Conservation (phyloP, 2,888 invertebrate species). For the Periphyllus acericola region DNA sequence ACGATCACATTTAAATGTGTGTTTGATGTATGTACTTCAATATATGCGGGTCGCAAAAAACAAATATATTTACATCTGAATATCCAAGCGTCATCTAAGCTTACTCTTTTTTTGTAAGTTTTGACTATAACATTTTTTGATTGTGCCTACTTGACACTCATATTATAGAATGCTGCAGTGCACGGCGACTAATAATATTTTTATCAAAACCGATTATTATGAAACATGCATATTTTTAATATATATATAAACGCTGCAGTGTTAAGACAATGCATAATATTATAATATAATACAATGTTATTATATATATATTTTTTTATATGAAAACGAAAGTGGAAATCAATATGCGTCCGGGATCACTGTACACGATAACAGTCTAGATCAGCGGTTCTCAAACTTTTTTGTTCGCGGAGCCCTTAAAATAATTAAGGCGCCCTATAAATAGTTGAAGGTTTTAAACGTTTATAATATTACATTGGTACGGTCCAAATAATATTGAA, state of each 20-base stretch:
- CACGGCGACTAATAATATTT: not conserved
- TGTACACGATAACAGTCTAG: constrained; percentile 35
- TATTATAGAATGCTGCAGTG: not conserved
- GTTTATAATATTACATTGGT: too few species aligned
- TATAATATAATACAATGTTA: not conserved
- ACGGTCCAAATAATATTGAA: too few species aligned
- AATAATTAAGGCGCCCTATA: too few species aligned
- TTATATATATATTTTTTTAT: constrained; percentile 10
- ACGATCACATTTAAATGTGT: not conserved
- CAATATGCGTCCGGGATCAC: constrained; percentile 41
- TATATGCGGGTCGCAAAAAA: not conserved
- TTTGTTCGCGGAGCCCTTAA: too few species aligned
- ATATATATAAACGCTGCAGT: not conserved
- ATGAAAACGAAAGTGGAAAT: constrained; percentile 47
- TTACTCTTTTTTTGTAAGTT: too few species aligned
- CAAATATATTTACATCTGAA: too few species aligned
- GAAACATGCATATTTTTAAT: not conserved
- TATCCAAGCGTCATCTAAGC: too few species aligned
- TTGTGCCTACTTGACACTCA: too few species aligned
- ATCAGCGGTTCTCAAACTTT: too few species aligned
- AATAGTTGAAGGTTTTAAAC: too few species aligned
- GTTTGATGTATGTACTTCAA: not conserved
- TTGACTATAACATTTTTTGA: not conserved
- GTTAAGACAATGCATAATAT: not conserved
- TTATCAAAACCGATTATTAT: not conserved